phyloP scores from a whole-genome alignment of 2,113 vertebrate genomes.

The Amphiprion percula region DNA sequence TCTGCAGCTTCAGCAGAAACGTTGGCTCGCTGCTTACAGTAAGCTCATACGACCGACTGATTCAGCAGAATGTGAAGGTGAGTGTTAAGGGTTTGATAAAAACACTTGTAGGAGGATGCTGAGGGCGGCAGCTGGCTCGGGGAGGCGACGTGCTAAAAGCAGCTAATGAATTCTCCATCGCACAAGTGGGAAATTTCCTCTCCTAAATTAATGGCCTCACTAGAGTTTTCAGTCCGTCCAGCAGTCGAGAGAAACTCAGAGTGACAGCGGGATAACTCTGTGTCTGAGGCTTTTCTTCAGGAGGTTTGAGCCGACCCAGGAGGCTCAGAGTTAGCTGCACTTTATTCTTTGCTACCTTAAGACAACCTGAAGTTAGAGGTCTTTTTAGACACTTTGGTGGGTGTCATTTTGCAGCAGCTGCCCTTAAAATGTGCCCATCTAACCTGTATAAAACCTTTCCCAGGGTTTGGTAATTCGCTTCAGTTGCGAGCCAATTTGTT shows the following conservation, averaged over 20 bases:
- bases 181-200: not conserved
- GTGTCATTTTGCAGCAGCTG: too few species aligned
- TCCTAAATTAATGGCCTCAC: not conserved
- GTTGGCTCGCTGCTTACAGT: conserved; percentile 14
- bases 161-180: not conserved
- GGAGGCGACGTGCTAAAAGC: not conserved
- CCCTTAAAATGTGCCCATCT: too few species aligned
- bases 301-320: not conserved
- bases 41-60: conserved; percentile 36
- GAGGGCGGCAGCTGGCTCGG: conserved; percentile 28
- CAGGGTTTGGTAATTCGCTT: too few species aligned
- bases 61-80: conserved; percentile 68
- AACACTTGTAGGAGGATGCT: conserved; percentile 15
- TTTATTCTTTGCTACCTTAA: not conserved
- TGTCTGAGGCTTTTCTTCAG: conserved; percentile 3
- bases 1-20: conserved; percentile 63
- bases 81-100: conserved; percentile 50
- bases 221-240: not conserved
- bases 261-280: not conserved
- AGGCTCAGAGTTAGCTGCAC: not conserved
- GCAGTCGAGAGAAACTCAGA: not conserved
- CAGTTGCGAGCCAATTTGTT: too few species aligned
- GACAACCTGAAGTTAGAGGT: too few species aligned
- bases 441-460: too few species aligned
- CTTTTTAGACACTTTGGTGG: too few species aligned